Evolutionary conservation across 2,888 invertebrate species (phyloP), one percentile per base, ranked within the genome.

Genomic region (Polyommatus iphigenia): DNA sequence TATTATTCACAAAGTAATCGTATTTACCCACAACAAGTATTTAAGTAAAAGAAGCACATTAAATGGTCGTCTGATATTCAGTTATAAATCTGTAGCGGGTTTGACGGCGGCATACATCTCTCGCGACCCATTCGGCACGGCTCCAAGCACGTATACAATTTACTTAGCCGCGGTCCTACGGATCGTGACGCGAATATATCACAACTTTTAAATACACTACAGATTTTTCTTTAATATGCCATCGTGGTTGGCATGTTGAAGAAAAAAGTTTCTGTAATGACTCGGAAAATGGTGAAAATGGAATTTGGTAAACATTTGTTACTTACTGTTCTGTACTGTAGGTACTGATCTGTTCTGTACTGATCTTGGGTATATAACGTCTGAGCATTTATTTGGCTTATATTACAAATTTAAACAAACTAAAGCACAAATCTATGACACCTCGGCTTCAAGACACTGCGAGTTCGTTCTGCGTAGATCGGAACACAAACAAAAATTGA

Each of bases 131-230:
- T 90, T 92, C 90, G 93, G 93, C 92, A 88, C 81, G 80, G 89
- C 84, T 91, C 92, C 92, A 92, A 90, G 88, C 92, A 92, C 91
- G 93, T 93, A 89, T 90, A 90, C 90, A 91, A 92, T 93, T 92
- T 92, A 92, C 91, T 92, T 91, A 93, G 89, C 87, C 83, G 83
- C 85, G 86, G 89, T 86, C 85, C 86, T 84, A 85, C 84, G 85
- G 84, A 78, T 85, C 91, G 90, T 91, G 92, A 90, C 91, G 88
- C 88, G 90, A 91, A 92, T 91, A 89, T 86, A 86, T 85, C 88
- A 84, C 84, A 85, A 85, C 87, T 81, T 88, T 87, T 86, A 84
- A 87, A 88, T 54, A 85, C 57, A 77, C 57, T 71, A 18, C 73
- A 75, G n/a, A 72, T 72, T 54, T 24, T 75, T 54, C 20, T 71